Evolutionary conservation across 2,113 vertebrate species (phyloP).

Genomic region (Misgurnus mizolepis): DNA sequence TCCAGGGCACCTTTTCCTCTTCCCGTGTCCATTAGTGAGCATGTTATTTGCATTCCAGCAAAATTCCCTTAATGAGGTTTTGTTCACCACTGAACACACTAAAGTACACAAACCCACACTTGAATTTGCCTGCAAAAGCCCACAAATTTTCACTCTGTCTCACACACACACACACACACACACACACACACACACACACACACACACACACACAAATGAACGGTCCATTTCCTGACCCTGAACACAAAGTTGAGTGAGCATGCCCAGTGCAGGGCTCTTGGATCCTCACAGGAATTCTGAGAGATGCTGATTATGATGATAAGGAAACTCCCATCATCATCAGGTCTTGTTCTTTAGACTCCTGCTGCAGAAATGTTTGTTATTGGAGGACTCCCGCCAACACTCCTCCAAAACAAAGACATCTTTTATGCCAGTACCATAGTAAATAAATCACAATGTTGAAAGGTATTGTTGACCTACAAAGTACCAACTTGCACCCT

Average conservation of each 20-base stretch:
- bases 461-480: not conserved
- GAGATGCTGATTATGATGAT: slow-evolving; percentile 36
- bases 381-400: not conserved
- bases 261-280: slow-evolving; percentile 28
- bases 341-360: slow-evolving; percentile 11
- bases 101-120: not conserved
- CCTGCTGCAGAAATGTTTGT: too few species aligned
- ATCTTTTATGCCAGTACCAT: slow-evolving; percentile 18
- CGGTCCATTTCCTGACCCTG: slow-evolving; percentile 61
- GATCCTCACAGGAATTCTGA: slow-evolving; percentile 12
- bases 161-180: slow-evolving; percentile 16
- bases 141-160: not conserved
- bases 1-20: slow-evolving; percentile 27
- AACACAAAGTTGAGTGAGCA: slow-evolving; percentile 48
- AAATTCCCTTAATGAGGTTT: slow-evolving; percentile 23
- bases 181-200: slow-evolving; percentile 21
- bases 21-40: slow-evolving; percentile 40
- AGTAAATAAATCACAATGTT: slow-evolving; percentile 20
- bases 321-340: slow-evolving; percentile 35
- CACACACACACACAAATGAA: slow-evolving; percentile 50
- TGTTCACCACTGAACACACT: not conserved
- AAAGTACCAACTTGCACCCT: too few species aligned
- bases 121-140: not conserved
- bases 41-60: slow-evolving; percentile 51
- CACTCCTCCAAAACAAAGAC: slow-evolving; percentile 5